Evolutionary conservation across 2,888 invertebrate species (phyloP).

Genomic region (Acleris emargana): DNA sequence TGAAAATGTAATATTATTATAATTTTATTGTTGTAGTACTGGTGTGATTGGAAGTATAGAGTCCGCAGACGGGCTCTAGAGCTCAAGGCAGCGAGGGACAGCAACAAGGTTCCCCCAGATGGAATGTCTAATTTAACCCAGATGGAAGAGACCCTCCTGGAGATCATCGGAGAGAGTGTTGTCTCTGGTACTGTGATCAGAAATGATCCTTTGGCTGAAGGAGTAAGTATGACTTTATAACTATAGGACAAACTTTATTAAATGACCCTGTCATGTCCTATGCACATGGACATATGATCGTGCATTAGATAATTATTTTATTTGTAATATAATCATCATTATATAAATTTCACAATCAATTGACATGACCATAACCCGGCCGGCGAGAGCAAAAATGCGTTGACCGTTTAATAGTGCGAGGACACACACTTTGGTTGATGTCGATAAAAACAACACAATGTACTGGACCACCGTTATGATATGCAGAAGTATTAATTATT

Average conservation of each 20-base stretch:
- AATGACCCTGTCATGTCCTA: neutral
- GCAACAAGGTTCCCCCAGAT: conserved; percentile 50
- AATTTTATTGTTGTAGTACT: conserved; percentile 53
- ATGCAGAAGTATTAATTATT: too few species aligned
- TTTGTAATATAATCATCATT: neutral
- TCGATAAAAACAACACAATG: too few species aligned
- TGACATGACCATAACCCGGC: too few species aligned
- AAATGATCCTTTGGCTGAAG: conserved; percentile 57
- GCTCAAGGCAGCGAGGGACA: conserved; percentile 53
- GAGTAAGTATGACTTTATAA: conserved; percentile 12
- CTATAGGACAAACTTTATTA: neutral
- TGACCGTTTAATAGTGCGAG: too few species aligned
- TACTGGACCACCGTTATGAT: too few species aligned
- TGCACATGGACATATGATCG: too few species aligned
- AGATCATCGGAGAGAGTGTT: conserved; percentile 57
- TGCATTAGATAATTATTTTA: too few species aligned
- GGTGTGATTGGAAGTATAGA: conserved; percentile 72
- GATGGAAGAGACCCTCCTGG: conserved; percentile 59
- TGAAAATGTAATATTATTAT: neutral
- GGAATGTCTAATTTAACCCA: conserved; percentile 50
- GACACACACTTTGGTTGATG: too few species aligned
- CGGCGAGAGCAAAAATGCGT: too few species aligned
- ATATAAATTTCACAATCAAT: neutral
- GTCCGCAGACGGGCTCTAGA: conserved; percentile 61
- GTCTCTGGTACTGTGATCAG: conserved; percentile 57